Conservation (phyloP, 2,888 invertebrate genomes). For the Cheilosia soror region DNA sequence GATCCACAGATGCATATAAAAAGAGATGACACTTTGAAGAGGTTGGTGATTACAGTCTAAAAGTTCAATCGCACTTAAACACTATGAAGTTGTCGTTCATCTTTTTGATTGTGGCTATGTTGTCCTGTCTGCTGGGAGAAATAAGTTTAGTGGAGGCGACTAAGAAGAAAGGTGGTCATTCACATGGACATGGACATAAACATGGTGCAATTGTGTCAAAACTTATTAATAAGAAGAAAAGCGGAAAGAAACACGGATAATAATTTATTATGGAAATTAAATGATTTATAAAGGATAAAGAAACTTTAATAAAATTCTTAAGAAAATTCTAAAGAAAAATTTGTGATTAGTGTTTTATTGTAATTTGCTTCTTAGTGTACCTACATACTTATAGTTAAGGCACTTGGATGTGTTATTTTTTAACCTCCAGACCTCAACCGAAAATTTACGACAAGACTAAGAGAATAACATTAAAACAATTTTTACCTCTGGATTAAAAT, state of each 20-base stretch:
- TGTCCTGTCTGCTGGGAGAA: conserved; percentile 56
- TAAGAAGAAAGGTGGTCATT: conserved; percentile 57
- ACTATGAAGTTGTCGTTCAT: conserved; percentile 58
- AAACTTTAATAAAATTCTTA: not conserved
- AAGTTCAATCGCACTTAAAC: conserved; percentile 13
- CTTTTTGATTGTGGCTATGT: conserved; percentile 51
- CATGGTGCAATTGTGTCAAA: conserved; percentile 13
- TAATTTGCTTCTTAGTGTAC: not conserved
- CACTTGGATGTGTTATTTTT: too few species aligned
- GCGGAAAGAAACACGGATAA: conserved; percentile 65
- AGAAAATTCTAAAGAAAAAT: not conserved
- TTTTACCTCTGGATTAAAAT: too few species aligned
- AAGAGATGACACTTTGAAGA: conserved; percentile 29
- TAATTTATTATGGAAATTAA: not conserved
- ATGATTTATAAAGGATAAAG: not conserved
- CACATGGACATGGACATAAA: conserved; percentile 1
- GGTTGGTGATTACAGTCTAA: conserved; percentile 32
- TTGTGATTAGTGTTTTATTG: not conserved
- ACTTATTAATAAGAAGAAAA: conserved; percentile 36
- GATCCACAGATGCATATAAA: conserved; percentile 36
- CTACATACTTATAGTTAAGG: not conserved
- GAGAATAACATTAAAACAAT: too few species aligned
- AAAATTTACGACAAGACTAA: too few species aligned
- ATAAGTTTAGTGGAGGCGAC: conserved; percentile 44
- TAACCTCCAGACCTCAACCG: too few species aligned